Evolutionary conservation across 2,888 invertebrate genomes (phyloP), one percentile per base, ranked within the genome.

Genomic region (Abrostola tripartita): DNA sequence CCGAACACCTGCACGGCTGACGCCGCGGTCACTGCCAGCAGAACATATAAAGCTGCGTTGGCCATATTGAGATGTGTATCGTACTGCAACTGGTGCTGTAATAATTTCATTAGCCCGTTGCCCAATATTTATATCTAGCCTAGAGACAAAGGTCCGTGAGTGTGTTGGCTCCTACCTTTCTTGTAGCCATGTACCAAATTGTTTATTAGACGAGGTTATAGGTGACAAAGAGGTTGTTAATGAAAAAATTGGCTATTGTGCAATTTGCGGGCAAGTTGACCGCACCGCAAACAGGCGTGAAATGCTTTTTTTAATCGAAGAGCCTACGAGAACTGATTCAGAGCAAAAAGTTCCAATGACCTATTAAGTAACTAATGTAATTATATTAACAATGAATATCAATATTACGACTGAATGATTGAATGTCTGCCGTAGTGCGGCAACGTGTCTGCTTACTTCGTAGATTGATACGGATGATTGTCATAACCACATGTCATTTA

Each of bases 111-210:
- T 87, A 89, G 86, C 87, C 85, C 81, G 86, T 93, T 93, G 85
- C 90, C 82, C 92, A 93, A 94, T 92, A 93, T 94, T 93, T 94
- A 94, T 94, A 94, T 92, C 89, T 80, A 84, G 79, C 74, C 82
- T 85, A 85, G 82, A 90, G 88, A 88, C 89, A 89, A 90, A 91
- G 88, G 88, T 85, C 91, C 90, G 86, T 90, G 91, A 89, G 88
- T 90, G 84, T 87, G 78, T 83, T 81, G 71, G 72, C 72, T 24
- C 24, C 24, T 81, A 86, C 91, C 89, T 89, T 89, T 90, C 90
- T 89, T 84, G 89, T 91, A 79, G 68, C 93, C 94, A 90, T 94
- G 94, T 93, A 92, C 86, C 91, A 90, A 90, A 89, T 93, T 84
- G 86, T 79, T 89, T 90, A 90, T 89, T 88, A 89, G 85, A 88